phyloP scores from a whole-genome alignment of 2,113 vertebrate genomes.

The Pao palembangensis region DNA sequence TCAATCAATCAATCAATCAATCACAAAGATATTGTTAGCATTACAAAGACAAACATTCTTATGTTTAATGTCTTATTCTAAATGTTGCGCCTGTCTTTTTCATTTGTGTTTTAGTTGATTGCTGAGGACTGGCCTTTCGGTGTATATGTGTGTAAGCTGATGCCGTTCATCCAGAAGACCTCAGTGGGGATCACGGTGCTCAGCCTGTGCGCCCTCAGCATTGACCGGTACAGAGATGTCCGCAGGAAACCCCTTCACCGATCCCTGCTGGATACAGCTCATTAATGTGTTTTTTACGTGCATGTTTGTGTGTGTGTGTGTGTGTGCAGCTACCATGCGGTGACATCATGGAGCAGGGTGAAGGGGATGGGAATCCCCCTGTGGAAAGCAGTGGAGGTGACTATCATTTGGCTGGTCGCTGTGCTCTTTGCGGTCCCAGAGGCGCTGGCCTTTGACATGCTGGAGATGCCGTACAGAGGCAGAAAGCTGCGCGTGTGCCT shows the following conservation, averaged over 20 bases:
- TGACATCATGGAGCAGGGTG: conserved; percentile 89
- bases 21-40: too few relatives aligned
- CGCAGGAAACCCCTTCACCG: neutral
- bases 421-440: conserved; percentile 83
- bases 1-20: too few relatives aligned
- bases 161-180: conserved; percentile 88
- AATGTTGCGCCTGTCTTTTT: conserved; percentile 1
- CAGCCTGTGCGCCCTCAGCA: conserved; percentile 88
- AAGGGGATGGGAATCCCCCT: conserved; percentile 88
- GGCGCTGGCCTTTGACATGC: conserved; percentile 83
- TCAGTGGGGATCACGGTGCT: conserved; percentile 89
- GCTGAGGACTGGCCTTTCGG: conserved; percentile 89
- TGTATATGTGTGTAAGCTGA: conserved; percentile 83
- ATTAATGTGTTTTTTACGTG: neutral
- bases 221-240: conserved; percentile 79
- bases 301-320: neutral
- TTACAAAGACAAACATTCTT: neutral
- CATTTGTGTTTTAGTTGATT: conserved; percentile 71
- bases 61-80: neutral
- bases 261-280: neutral
- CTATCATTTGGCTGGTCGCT: conserved; percentile 83
- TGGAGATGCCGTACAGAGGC: conserved; percentile 80
- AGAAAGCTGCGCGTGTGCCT: conserved; percentile 81
- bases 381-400: conserved; percentile 85
- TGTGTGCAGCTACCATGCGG: conserved; percentile 81